Percentiles rank a stretch among this genome's conserved stretches.
Evolutionary conservation across 2,113 vertebrate species (phyloP).

Genomic region (Rhipidura dahli): DNA sequence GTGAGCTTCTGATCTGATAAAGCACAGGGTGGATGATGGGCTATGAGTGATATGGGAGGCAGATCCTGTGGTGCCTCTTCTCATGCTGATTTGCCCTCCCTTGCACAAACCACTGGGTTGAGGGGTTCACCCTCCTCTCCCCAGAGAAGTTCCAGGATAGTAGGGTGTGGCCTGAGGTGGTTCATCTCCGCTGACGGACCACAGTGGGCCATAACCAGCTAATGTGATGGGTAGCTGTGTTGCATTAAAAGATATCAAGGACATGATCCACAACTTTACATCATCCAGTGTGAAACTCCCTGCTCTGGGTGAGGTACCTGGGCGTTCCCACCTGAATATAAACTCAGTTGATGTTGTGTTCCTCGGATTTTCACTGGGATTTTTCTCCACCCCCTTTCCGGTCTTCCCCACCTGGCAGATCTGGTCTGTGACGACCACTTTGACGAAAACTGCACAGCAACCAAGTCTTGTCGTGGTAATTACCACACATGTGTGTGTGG

Average conservation of each 20-base stretch:
- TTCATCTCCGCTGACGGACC: background rate
- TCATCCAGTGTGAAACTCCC: background rate
- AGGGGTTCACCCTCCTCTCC: background rate
- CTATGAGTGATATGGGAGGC: background rate
- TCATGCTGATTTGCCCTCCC: background rate
- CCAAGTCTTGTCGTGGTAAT: background rate
- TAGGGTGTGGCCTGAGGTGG: background rate
- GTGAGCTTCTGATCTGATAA: background rate
- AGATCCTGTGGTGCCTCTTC: background rate
- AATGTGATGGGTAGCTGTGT: background rate
- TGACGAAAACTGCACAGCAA: background rate
- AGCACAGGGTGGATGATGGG: background rate
- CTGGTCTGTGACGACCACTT: background rate
- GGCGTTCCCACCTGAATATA: background rate
- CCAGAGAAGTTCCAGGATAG: background rate
- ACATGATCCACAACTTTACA: background rate
- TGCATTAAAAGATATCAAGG: background rate
- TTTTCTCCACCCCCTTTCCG: background rate
- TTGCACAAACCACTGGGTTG: background rate
- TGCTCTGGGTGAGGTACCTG: background rate
- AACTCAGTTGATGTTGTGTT: background rate
- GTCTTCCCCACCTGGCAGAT: background rate
- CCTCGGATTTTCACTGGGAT: background rate
- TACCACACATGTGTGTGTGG: background rate
- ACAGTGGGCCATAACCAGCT: background rate